Evolutionary conservation across 2,888 invertebrate genomes (phyloP), one percentile per base, ranked within the genome.

Genomic region (Miltochrista miniata): DNA sequence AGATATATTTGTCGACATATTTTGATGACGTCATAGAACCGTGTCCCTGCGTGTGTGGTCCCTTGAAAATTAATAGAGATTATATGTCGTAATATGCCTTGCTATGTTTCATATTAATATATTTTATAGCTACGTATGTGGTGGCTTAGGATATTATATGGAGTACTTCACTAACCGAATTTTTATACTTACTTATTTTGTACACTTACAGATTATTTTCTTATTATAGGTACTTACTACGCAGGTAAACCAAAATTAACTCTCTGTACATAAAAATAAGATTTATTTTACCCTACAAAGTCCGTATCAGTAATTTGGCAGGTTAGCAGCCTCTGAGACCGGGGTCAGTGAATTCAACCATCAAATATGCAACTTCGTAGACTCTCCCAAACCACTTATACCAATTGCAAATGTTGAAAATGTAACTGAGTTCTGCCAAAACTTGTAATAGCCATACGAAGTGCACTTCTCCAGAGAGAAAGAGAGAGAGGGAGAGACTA

Each of bases 321-420:
- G 44, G 56, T 51, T 48, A 48, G 45, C 48, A 44, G 51, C 51
- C 53, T 51, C 47, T 49, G 54, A 45, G 54, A 51, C 61, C 43
- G 64, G 62, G 69, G 68, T 63, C 67, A 68, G 63, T 68, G 70
- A 67, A 62, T 68, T 67, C 54, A 64, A 49, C 61, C 64, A 81
- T 81, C 72, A 83, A 81, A 79, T 78, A 81, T 83, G 81, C 79
- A 83, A 72, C 68, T 78, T 69, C 61, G 69, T 67, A 70, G 65
- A 70, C 74, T 70, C 71, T 54, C 57, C 60, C 63, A 59, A 67
- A 72, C 77, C 82, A 82, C 81, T 83, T 80, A 79, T 64, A 73
- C 55, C 76, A 78, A 81, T 83, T 81, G 80, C 73, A 67, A 76
- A 76, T 70, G 71, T 70, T 68, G 65, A 70, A 70, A 65, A 70